These are phyloP conservation scores for Cyphomyrus plagiostoma DNA, from an alignment of 2,113 vertebrate species.

Conservation along the genomic window DNA sequence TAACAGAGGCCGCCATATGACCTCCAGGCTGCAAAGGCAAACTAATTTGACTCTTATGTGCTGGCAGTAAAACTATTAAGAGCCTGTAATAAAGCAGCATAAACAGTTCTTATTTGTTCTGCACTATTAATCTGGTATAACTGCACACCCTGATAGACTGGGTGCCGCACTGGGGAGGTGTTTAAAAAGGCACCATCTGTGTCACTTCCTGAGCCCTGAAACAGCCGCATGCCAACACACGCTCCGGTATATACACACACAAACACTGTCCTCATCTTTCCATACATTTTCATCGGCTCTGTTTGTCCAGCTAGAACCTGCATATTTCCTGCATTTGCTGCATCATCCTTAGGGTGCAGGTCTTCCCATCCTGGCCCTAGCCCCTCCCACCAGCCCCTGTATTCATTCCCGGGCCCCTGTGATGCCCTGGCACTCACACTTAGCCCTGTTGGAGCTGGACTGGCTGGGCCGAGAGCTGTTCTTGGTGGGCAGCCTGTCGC, in stretches of 20 bases:
- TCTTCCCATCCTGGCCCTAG: neutral
- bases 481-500: constrained; percentile 60
- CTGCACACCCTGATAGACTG: constrained; percentile 50
- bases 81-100: constrained; percentile 59
- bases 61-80: constrained; percentile 56
- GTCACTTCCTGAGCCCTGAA: constrained; percentile 34
- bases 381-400: neutral
- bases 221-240: constrained; percentile 7
- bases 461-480: constrained; percentile 56
- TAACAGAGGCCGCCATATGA: constrained; percentile 31
- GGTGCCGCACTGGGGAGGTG: constrained; percentile 41
- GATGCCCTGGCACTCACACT: constrained; percentile 46
- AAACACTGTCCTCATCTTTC: neutral
- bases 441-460: constrained; percentile 52
- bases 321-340: neutral
- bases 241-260: neutral
- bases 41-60: constrained; percentile 53
- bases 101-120: constrained; percentile 59
- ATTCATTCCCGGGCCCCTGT: neutral
- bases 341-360: neutral
- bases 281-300: neutral
- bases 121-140: constrained; percentile 59
- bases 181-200: constrained; percentile 61
- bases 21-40: constrained; percentile 57
- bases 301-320: neutral